Evolutionary conservation across 2,888 invertebrate genomes (phyloP), one percentile per base, ranked within the genome.

Genomic region (Clistopyga incitator): DNA sequence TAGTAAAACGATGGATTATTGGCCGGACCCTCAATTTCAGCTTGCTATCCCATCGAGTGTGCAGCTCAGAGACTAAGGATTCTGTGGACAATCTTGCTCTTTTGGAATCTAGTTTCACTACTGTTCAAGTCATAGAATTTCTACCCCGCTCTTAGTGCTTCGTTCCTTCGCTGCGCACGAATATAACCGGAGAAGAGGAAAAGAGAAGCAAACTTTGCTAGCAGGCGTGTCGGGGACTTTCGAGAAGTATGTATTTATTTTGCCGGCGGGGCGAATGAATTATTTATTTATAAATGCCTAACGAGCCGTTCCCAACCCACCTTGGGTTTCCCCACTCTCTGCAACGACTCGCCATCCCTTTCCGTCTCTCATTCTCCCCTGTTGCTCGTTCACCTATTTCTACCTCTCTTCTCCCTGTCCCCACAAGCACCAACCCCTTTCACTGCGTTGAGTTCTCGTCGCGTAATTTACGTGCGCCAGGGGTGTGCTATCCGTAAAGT

Each of bases 281-380:
- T 89, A 89, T 89, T 89, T 88, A 89, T 89, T 89, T 87, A 85
- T 84, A 88, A 87, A 88, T 87, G 85, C 86, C 87, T 89, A 88
- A 89, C 88, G 89, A 88, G 88, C 85, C 88, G 81, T 86, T 82
- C 75, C 86, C 84, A 75, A 79, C 77, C 67, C 85, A 80, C 64
- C 59, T 84, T 80, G 47, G 75, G 67, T 65, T 68, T 50, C 59
- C 52, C 65, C 72, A 56, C 85, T 50, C 70, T 20, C 61, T 23
- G 47, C 78, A 75, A 70, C 65, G 64, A 56, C 25, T 75, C 29
- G 1, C 50, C 50, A 18, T 68, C 45, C 54, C 18, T 50, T 50
- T 42, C 25, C 56, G 68, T 52, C 72, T 29, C 64, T 72, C 74
- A 74, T 72, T 50, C n/a, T n/a, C 50, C 25, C 20, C 78, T 23